Percentiles rank a stretch among this genome's conserved stretches.
Evolutionary conservation across 2,888 invertebrate species (phyloP).

Genomic region (Venustoraphidia nigricollis): DNA sequence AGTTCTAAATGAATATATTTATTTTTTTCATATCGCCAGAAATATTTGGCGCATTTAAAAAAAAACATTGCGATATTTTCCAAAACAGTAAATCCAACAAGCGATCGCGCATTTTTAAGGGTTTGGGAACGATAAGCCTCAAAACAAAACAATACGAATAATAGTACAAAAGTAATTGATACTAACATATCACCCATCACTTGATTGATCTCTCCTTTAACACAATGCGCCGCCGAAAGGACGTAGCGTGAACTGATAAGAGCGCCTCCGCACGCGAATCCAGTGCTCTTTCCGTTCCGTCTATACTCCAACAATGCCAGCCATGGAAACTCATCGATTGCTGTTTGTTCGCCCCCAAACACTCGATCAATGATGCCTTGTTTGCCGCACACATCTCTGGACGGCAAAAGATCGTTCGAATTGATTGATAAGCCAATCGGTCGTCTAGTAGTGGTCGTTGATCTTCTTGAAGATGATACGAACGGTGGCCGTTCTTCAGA

Average conservation of each 20-base stretch:
- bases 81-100: too few species aligned
- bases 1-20: too few species aligned
- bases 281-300: conserved; percentile 15
- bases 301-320: conserved; percentile 32
- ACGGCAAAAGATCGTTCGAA: conserved; percentile 13
- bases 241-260: conserved; percentile 36
- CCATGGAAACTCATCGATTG: conserved; percentile 39
- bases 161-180: not conserved
- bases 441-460: too few species aligned
- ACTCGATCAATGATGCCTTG: conserved; percentile 20
- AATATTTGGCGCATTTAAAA: too few species aligned
- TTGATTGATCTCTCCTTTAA: conserved; percentile 24
- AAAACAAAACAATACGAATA: conserved; percentile 66
- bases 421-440: too few species aligned
- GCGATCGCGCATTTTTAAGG: conserved; percentile 34
- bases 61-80: too few species aligned
- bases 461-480: too few species aligned
- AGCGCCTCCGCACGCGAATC: conserved; percentile 31
- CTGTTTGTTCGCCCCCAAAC: conserved; percentile 25
- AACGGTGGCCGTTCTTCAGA: too few species aligned
- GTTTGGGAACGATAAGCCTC: conserved; percentile 60
- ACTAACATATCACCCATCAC: conserved; percentile 29
- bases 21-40: too few species aligned
- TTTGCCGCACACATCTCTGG: conserved; percentile 17
- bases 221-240: conserved; percentile 38